phyloP scores from a whole-genome alignment of 2,888 invertebrate genomes.

The Melangyna quadrimaculata region DNA sequence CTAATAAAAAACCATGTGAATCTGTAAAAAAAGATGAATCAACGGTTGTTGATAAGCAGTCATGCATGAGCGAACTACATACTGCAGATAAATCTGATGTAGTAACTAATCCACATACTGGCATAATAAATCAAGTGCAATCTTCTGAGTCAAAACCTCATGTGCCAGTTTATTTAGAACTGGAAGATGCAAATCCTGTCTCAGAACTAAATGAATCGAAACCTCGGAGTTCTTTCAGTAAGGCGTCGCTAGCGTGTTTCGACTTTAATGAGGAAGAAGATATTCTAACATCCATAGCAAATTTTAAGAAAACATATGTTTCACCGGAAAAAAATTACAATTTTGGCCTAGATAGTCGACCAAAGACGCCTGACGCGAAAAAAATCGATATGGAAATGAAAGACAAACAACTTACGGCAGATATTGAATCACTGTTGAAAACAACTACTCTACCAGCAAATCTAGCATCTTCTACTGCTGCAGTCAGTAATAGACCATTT shows the following conservation, averaged over 20 bases:
- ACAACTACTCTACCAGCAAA: slow-evolving; percentile 84
- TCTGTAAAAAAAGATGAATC: background rate
- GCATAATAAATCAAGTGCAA: background rate
- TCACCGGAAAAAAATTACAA: slow-evolving; percentile 74
- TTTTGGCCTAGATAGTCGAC: slow-evolving; percentile 22
- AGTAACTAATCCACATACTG: background rate
- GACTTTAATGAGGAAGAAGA: slow-evolving; percentile 90
- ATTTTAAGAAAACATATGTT: slow-evolving; percentile 76
- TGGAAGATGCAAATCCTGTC: background rate
- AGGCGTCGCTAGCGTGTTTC: slow-evolving; percentile 84
- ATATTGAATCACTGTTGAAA: slow-evolving; percentile 85
- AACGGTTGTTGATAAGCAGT: background rate
- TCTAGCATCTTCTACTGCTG: slow-evolving; percentile 73
- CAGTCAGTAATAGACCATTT: background rate
- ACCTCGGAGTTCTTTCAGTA: slow-evolving; percentile 19
- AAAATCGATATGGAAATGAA: slow-evolving; percentile 73
- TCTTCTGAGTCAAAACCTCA: background rate
- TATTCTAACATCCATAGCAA: slow-evolving; percentile 77
- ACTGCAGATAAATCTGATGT: background rate
- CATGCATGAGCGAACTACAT: background rate
- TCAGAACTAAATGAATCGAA: background rate
- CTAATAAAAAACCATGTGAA: background rate
- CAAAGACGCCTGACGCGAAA: slow-evolving; percentile 44
- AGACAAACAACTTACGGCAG: slow-evolving; percentile 80
- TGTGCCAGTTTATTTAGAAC: background rate